phyloP scores from a whole-genome alignment of 92 coral and sea anemone species.

The Virgularia gustaviana region DNA sequence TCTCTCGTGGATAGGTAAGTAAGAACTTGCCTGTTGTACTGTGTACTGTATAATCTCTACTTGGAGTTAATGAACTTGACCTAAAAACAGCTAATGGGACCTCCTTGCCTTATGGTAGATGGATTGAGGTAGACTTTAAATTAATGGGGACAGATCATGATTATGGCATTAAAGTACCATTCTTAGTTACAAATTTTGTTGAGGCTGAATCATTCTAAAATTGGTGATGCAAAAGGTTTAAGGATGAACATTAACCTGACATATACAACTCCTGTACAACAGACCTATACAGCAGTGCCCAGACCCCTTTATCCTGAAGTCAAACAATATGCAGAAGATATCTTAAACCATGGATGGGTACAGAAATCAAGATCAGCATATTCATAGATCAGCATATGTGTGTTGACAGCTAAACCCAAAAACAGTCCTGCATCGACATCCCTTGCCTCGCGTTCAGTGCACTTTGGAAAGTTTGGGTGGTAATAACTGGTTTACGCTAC shows the following conservation, averaged over 20 bases:
- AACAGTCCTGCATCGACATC: too few species aligned
- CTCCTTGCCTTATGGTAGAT: slow-evolving; percentile 51
- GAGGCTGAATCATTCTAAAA: too few species aligned
- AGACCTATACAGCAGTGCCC: too few species aligned
- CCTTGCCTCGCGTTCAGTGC: too few species aligned
- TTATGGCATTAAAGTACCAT: slow-evolving; percentile 42
- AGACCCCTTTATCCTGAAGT: too few species aligned
- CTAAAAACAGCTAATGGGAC: slow-evolving; percentile 52
- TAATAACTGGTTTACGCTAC: too few species aligned
- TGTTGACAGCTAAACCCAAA: slow-evolving; percentile 9
- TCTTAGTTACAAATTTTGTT: slow-evolving; percentile 49
- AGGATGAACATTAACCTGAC: too few species aligned
- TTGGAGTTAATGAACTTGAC: slow-evolving; percentile 44
- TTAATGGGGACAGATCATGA: slow-evolving; percentile 30
- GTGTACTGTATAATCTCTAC: slow-evolving; percentile 35
- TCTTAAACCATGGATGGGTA: background rate
- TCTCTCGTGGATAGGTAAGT: slow-evolving; percentile 32
- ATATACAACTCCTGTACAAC: too few species aligned
- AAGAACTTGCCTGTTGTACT: slow-evolving; percentile 26
- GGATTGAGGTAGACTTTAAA: slow-evolving; percentile 50
- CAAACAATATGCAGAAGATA: too few species aligned
- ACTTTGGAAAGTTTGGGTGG: too few species aligned
- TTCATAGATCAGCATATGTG: background rate
- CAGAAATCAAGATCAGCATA: background rate
- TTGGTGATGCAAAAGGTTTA: too few species aligned